Evolutionary conservation across 1,140 invertebrate species (phyloP).

Genomic region (Sinella curviseta): DNA sequence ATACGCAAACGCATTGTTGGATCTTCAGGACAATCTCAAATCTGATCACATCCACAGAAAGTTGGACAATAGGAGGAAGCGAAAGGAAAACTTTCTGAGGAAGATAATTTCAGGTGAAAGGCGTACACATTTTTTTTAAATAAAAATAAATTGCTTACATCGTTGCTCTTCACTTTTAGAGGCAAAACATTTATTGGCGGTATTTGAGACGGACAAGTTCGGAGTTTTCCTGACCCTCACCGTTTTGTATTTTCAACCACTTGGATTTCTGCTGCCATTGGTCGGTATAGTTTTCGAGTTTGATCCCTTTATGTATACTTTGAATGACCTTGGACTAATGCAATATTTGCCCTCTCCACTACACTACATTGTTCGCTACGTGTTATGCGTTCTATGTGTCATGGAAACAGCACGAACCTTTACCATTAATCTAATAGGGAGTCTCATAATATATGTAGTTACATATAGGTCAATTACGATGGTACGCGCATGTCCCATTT

Average conservation of each 20-base stretch:
- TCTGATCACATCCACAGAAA: too few species aligned
- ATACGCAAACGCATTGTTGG: too few species aligned
- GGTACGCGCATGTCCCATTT: neutral
- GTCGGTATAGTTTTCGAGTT: neutral
- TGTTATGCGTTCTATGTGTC: neutral
- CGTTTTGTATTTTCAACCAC: neutral
- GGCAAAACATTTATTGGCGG: neutral
- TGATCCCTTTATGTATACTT: neutral
- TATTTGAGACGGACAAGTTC: neutral
- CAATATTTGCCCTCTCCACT: neutral
- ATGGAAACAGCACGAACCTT: neutral
- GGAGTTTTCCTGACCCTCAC: neutral
- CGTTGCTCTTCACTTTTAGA: neutral
- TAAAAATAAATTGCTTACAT: neutral
- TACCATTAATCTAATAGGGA: neutral
- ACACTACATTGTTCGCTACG: neutral
- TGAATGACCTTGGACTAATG: neutral
- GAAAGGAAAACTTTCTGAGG: neutral
- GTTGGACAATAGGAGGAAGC: too few species aligned
- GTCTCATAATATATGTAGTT: neutral
- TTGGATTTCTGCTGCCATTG: neutral
- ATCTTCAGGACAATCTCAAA: too few species aligned
- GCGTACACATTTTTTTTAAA: neutral
- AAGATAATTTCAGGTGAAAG: neutral
- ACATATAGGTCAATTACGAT: neutral